phyloP scores from a whole-genome alignment of 2,888 invertebrate species.

The Dasysyrphus albostriatus region DNA sequence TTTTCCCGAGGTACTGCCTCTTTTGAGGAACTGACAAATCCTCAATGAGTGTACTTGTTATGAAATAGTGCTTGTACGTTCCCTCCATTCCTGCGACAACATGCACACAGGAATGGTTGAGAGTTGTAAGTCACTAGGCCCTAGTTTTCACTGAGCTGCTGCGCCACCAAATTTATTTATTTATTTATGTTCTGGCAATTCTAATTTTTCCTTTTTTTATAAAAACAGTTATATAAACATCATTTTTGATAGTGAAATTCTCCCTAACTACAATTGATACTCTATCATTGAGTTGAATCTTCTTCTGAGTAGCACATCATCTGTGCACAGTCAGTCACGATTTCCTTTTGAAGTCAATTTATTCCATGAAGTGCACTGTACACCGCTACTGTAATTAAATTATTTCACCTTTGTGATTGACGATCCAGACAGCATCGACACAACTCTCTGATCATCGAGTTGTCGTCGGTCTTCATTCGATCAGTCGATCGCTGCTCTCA shows the following conservation, averaged over 20 bases:
- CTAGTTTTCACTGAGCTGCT: no score
- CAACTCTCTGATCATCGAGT: conserved; percentile 32
- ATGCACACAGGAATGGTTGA: no score
- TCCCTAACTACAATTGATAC: neutral
- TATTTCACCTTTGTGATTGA: conserved; percentile 69
- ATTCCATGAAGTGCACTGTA: conserved; percentile 65
- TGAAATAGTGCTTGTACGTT: no score
- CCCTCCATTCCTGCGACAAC: no score
- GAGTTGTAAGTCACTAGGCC: no score
- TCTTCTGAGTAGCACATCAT: conserved; percentile 40
- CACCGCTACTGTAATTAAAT: conserved; percentile 73
- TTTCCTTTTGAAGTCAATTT: conserved; percentile 70
- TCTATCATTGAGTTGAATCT: conserved; percentile 9
- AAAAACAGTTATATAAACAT: no score
- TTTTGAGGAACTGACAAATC: no score
- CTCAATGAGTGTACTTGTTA: no score
- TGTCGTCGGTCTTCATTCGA: conserved; percentile 19
- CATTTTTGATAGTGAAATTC: conserved; percentile 7
- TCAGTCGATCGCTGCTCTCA: conserved; percentile 23
- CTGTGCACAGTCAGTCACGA: conserved; percentile 62
- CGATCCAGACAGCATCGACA: conserved; percentile 59
- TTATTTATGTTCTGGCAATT: no score
- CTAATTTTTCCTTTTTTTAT: no score
- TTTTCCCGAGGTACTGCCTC: no score
- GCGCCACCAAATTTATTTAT: no score